Conservation (phyloP, 1,140 invertebrate genomes). For the Ips typographus region DNA sequence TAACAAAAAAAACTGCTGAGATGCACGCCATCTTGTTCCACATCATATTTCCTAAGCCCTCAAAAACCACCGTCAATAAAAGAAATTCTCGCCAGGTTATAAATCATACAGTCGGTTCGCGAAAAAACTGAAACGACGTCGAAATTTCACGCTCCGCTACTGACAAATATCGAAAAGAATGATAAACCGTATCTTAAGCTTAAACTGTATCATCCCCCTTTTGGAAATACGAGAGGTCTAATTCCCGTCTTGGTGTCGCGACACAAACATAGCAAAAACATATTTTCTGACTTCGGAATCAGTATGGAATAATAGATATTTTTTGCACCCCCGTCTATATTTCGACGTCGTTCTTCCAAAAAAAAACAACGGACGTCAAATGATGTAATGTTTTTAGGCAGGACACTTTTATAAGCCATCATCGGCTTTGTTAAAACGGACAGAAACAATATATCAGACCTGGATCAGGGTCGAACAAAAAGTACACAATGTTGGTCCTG, state of each 20-base stretch:
- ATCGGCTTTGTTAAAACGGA: not conserved
- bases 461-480: not conserved
- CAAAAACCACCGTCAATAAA: too few species aligned
- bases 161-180: not conserved
- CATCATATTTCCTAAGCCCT: too few species aligned
- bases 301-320: constrained; percentile 2
- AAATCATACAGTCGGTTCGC: too few species aligned
- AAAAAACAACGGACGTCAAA: not conserved
- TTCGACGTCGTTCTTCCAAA: not conserved
- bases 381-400: not conserved
- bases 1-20: too few species aligned
- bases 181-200: constrained; percentile 1
- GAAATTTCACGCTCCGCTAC: not conserved
- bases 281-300: not conserved
- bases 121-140: too few species aligned
- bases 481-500: too few species aligned
- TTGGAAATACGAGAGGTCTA: constrained; percentile 1
- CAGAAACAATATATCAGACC: constrained; percentile 2
- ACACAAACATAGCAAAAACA: not conserved
- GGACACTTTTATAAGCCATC: not conserved
- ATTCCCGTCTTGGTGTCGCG: not conserved
- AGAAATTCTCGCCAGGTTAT: too few species aligned
- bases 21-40: too few species aligned
- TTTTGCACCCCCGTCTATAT: not conserved
- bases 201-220: not conserved